Conservation (phyloP, 1,140 invertebrate species). For the Pogonus chalceus region DNA sequence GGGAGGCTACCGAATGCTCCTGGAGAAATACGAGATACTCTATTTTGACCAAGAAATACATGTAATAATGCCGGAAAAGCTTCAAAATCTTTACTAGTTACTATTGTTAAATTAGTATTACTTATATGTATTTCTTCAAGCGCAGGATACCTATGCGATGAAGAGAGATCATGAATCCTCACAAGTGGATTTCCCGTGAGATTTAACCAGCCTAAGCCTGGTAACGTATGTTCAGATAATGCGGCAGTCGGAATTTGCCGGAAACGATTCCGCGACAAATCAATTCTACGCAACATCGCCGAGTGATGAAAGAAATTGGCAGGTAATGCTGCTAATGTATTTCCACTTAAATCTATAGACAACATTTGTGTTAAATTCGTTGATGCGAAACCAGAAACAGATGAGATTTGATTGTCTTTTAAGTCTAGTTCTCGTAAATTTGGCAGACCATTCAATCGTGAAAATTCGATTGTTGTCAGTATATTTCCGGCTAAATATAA, state of each 20-base stretch:
- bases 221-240: constrained; percentile 62
- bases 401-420: constrained; percentile 61
- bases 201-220: constrained; percentile 62
- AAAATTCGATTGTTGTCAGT: constrained; percentile 61
- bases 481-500: constrained; percentile 62
- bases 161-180: constrained; percentile 54
- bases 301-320: constrained; percentile 71
- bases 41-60: constrained; percentile 62
- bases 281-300: constrained; percentile 57
- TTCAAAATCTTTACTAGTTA: constrained; percentile 81
- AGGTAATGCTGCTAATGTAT: constrained; percentile 63
- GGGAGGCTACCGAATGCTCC: constrained; percentile 70
- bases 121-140: constrained; percentile 73
- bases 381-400: constrained; percentile 64
- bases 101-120: constrained; percentile 70
- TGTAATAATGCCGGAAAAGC: constrained; percentile 70
- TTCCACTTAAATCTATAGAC: constrained; percentile 63
- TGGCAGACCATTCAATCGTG: constrained; percentile 59
- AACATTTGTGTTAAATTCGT: constrained; percentile 61
- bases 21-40: constrained; percentile 70
- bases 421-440: constrained; percentile 66
- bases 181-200: constrained; percentile 71
- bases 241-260: constrained; percentile 69
- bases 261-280: constrained; percentile 72
- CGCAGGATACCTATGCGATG: constrained; percentile 52